Percentiles rank a stretch among this genome's conserved stretches.
phyloP scores from a whole-genome alignment of 2,888 invertebrate genomes.

The Mythimna albipuncta region DNA sequence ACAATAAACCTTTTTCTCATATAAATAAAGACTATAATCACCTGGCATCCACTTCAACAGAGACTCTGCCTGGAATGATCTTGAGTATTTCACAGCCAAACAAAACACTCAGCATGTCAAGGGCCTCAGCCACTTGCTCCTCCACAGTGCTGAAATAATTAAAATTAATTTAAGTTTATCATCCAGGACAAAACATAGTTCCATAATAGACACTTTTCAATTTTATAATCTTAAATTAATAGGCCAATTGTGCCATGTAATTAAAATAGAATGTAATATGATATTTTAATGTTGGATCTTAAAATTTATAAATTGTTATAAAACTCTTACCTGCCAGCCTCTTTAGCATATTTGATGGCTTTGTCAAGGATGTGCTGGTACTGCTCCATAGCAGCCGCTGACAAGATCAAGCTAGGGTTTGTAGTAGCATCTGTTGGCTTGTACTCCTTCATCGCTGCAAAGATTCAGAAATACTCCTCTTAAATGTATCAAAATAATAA shows the following conservation, averaged over 20 bases:
- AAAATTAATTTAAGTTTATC: not conserved
- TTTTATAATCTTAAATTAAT: not conserved
- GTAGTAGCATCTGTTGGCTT: slow-evolving; percentile 99
- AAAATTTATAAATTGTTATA: not conserved
- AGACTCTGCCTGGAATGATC: slow-evolving; percentile 99
- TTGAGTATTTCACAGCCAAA: slow-evolving; percentile 99
- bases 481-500: not conserved
- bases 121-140: slow-evolving; percentile 95
- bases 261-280: not conserved
- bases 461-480: slow-evolving; percentile 6
- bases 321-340: slow-evolving; percentile 80
- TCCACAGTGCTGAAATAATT: slow-evolving; percentile 90
- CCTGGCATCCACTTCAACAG: slow-evolving; percentile 99
- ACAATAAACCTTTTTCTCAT: not conserved
- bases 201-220: not conserved
- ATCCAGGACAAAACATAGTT: not conserved
- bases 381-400: slow-evolving; percentile 98
- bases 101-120: slow-evolving; percentile 98
- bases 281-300: not conserved
- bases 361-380: slow-evolving; percentile 97
- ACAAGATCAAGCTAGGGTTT: slow-evolving; percentile 98
- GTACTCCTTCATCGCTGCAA: slow-evolving; percentile 97
- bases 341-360: slow-evolving; percentile 96
- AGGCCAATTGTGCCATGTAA: not conserved
- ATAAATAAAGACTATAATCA: slow-evolving; percentile 70